Evolutionary conservation across 2,797 vertebrate genomes (phyloP), one percentile per base, ranked within the genome.

Genomic region (Pampus argenteus): DNA sequence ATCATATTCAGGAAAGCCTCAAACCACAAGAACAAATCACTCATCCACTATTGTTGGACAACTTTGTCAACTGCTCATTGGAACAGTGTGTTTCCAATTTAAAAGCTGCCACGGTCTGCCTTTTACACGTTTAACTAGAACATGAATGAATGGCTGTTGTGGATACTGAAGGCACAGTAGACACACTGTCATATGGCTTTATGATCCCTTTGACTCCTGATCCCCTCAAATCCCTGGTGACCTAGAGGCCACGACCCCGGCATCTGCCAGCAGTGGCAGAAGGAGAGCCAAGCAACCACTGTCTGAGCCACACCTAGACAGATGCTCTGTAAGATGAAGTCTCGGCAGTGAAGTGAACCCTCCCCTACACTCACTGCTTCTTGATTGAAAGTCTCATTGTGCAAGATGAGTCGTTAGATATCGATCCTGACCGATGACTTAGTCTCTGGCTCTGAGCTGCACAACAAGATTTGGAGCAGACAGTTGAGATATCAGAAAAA

Each of bases 261-360:
- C 91, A 89, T 91, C 91, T 90, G 89, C 50, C 82, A 78, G 69
- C 66, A 58, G 51, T 20, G 36, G 68, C 75, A 82, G 78, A 79
- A 77, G 59, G 62, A 68, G 75, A 64, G 52, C 64, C 48, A 38
- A 74, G 74, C 74, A 29, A 40, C 1, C 23, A 62, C 69, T 49
- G 60, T 63, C 69, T 73, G 80, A 85, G 78, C 84, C 79, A 82
- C 83, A 84, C 86, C 83, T 84, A 87, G 66, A 88, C 87, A 90
- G 88, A 90, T 92, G 88, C 85, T 84, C 57, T 63, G 52, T 40
- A 66, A 76, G 82, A 81, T 72, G 56, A 67, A 67, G 71, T 68
- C 75, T 83, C 65, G 20, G 44, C 42, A 40, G 58, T 54, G 66
- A 78, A 40, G 58, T 54, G 66, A 78, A 63, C 52, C 60, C 49